Conservation (phyloP, 2,113 vertebrate species). For the Toxotes chatareus region DNA sequence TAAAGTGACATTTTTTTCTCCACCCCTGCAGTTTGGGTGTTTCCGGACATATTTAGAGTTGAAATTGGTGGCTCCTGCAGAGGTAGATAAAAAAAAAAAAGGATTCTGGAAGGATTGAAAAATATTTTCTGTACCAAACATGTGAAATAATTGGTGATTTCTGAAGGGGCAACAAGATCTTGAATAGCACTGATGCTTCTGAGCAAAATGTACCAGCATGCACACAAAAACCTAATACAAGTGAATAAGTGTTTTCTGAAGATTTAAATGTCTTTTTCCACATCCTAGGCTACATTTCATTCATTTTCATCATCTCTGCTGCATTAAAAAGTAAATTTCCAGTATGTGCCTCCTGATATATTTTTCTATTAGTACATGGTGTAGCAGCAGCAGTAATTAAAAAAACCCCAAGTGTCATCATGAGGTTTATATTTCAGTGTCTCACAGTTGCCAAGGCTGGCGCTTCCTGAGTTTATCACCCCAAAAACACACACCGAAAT, state of each 20-base stretch:
- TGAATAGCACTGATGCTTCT: background rate
- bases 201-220: background rate
- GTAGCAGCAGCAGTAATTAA: background rate
- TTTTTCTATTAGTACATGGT: background rate
- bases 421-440: background rate
- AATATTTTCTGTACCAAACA: background rate
- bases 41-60: background rate
- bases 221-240: background rate
- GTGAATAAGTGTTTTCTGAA: background rate
- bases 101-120: background rate
- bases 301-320: background rate
- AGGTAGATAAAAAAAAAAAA: background rate
- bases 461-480: slow-evolving; percentile 60
- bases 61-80: background rate
- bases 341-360: background rate
- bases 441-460: slow-evolving; percentile 29
- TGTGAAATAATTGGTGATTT: background rate
- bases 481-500: slow-evolving; percentile 70
- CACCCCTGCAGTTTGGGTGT: background rate
- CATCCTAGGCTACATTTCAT: background rate
- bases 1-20: background rate
- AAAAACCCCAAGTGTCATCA: background rate
- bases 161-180: background rate
- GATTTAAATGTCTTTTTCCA: background rate
- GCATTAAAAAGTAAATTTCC: background rate